These are phyloP conservation scores for Cinara cedri DNA, from an alignment of 2,888 invertebrate species.

Conservation along the genomic window DNA sequence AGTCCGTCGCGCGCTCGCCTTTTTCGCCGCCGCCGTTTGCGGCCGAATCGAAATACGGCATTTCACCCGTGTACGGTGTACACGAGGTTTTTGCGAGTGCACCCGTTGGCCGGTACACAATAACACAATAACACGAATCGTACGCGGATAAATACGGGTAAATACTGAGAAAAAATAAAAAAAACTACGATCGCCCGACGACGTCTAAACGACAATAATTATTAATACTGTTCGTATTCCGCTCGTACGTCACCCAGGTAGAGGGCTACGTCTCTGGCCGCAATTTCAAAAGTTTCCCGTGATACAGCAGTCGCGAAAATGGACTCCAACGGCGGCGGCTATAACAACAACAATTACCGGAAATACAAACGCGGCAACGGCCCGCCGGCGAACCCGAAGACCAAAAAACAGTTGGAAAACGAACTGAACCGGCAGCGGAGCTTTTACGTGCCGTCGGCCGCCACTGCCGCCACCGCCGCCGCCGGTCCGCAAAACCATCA, in stretches of 20 bases:
- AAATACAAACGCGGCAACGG: slow-evolving; percentile 29
- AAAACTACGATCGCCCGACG: background rate
- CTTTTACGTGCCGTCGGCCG: slow-evolving; percentile 21
- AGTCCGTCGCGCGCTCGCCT: background rate
- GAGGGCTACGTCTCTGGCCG: too few relatives aligned
- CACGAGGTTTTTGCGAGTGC: too few relatives aligned
- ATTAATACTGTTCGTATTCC: too few relatives aligned
- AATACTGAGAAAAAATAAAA: background rate
- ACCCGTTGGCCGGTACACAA: too few relatives aligned
- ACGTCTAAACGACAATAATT: too few relatives aligned
- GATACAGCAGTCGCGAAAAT: background rate
- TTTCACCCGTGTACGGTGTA: background rate
- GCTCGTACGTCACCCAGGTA: too few relatives aligned
- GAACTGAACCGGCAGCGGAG: slow-evolving; percentile 48
- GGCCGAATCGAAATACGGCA: background rate
- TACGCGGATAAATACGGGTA: background rate
- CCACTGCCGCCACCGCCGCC: slow-evolving; percentile 24
- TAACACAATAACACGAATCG: too few relatives aligned
- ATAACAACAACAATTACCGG: slow-evolving; percentile 1
- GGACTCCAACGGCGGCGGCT: background rate
- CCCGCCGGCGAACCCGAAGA: slow-evolving; percentile 12
- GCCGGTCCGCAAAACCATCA: background rate
- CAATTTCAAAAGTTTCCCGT: too few relatives aligned
- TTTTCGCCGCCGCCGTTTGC: background rate
- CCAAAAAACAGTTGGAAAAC: slow-evolving; percentile 50